phyloP scores from a whole-genome alignment of 2,797 vertebrate genomes.

The Coilia nasus region DNA sequence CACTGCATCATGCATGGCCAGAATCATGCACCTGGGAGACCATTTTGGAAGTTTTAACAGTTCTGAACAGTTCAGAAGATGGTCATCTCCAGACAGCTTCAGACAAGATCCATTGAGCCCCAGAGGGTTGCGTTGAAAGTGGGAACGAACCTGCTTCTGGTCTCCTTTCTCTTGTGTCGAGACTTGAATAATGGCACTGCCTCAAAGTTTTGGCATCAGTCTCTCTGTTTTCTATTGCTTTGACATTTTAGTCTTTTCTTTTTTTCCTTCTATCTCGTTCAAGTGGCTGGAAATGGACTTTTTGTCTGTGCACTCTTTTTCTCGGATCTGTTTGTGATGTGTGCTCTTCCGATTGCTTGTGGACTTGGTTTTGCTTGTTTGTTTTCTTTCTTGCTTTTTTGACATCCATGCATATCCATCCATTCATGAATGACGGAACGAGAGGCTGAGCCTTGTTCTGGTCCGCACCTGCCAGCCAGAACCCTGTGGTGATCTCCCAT shows the following conservation, averaged over 20 bases:
- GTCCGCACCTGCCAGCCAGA: not conserved
- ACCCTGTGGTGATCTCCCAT: not conserved
- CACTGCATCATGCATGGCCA: not conserved
- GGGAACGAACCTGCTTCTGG: not conserved
- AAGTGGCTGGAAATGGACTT: not conserved
- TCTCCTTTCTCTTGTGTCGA: not conserved
- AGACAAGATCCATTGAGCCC: not conserved
- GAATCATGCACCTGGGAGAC: not conserved
- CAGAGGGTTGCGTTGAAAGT: not conserved
- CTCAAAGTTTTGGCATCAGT: not conserved
- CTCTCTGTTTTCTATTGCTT: not conserved
- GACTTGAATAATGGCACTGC: not conserved
- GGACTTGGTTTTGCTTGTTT: not conserved
- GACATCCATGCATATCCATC: constrained; percentile 19
- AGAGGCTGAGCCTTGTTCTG: not conserved
- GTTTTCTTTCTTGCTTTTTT: not conserved
- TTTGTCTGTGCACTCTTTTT: constrained; percentile 6
- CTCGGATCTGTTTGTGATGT: constrained; percentile 2
- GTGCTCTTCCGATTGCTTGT: constrained; percentile 1
- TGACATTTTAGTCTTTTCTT: not conserved
- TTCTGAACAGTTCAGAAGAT: not conserved
- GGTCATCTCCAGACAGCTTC: not conserved
- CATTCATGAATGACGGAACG: not conserved
- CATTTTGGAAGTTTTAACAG: not conserved
- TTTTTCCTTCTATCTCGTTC: not conserved